These are phyloP conservation scores for Eulithis testata DNA, from an alignment of 2,888 invertebrate genomes.

Conservation along the genomic window DNA sequence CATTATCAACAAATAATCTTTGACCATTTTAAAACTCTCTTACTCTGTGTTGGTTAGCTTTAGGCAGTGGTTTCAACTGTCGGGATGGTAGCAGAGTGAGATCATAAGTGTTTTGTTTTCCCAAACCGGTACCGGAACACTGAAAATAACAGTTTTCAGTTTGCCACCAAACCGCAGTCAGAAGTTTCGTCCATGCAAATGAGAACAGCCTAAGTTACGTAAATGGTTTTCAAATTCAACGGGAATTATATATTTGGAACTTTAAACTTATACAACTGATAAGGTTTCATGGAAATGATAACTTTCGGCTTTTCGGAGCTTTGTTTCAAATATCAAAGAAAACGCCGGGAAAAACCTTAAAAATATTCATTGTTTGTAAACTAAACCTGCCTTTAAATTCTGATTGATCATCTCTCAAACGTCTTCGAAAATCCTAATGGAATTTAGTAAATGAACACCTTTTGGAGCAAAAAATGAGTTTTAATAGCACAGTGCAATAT, in stretches of 20 bases:
- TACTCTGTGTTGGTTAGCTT: no score
- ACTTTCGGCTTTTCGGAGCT: not conserved
- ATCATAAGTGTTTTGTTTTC: not conserved
- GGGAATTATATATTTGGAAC: conserved; percentile 12
- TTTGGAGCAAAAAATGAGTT: conserved; percentile 1
- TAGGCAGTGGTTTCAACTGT: no score
- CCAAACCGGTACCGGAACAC: not conserved
- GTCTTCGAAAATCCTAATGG: not conserved
- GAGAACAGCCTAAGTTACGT: conserved; percentile 6
- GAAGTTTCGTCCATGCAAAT: conserved; percentile 17
- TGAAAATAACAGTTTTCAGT: not conserved
- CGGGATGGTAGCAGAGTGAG: no score
- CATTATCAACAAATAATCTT: no score
- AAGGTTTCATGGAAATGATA: not conserved
- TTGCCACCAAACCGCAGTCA: not conserved
- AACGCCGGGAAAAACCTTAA: not conserved
- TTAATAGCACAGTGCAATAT: not conserved
- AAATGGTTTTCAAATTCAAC: conserved; percentile 16
- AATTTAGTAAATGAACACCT: not conserved
- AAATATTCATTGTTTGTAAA: not conserved
- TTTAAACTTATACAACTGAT: conserved; percentile 3
- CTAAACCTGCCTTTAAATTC: not conserved
- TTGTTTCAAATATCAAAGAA: conserved; percentile 4
- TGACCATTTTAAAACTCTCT: no score
- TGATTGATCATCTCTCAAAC: not conserved